Evolutionary conservation across 2,888 invertebrate species (phyloP), one percentile per base, ranked within the genome.

Genomic region (Ditylenchus weischeri): DNA sequence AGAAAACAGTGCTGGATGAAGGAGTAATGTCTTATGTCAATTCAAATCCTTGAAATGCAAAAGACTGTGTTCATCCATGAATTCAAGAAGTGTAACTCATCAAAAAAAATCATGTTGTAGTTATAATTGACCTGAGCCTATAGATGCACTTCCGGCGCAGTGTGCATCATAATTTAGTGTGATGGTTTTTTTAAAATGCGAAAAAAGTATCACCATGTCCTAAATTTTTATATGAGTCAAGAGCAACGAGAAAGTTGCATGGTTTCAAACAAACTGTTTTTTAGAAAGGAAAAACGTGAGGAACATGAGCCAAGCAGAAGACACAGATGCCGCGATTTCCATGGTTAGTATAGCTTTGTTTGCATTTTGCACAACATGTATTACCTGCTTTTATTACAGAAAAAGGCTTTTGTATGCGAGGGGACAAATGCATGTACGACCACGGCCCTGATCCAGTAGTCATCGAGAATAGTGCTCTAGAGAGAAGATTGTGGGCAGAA

Each of bases 371-470:
- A 1, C 10, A 29, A 5, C 19, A 68, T 43, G 47, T 18, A 10
- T 36, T 6, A 4, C 8, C n/a, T 23, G 61, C 57, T 57, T 65
- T 51, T 23, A 65, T 84, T 84, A 19, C 86, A 90, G 92, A 93
- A 84, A 91, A 91, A 81, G 93, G 93, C 0, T 92, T 90, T 84
- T 98, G 98, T 84, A 92, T 95, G 89, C 88, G 91, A 5, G 96
- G 96, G 0, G 96, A 96, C 84, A 88, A 92, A 70, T 98, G 98
- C 84, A 92, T 91, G 7, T 98, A 89, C 87, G 95, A 96, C 86
- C 96, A 98, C 86, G 96, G 96, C 8, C 88, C 89, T 0, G 95
- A 96, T 85, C 95, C 96, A 0, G 91, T 98, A 0, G 92, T 96
- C 1, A 76, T 72, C 29, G 71, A 74, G 51, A 75, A 77, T 23